These are phyloP conservation scores for Drosophila hamatofila DNA, from an alignment of 2,888 invertebrate genomes.

Conservation along the genomic window DNA sequence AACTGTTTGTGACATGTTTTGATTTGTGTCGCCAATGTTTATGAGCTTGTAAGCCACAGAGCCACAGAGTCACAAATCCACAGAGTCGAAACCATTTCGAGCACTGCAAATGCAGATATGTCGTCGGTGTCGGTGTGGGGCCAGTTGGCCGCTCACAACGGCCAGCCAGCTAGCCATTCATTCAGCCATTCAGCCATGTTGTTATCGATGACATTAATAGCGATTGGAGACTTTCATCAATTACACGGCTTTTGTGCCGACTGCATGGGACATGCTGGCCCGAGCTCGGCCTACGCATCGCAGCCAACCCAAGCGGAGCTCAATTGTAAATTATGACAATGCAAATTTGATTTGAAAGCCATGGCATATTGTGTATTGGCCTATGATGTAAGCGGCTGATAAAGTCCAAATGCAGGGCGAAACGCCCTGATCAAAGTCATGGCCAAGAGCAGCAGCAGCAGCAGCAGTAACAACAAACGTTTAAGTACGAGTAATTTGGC, in stretches of 20 bases:
- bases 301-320: conserved; percentile 20
- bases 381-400: conserved; percentile 72
- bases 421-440: conserved; percentile 70
- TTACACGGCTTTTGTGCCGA: conserved; percentile 59
- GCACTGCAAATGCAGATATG: conserved; percentile 48
- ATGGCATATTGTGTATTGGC: conserved; percentile 50
- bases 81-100: conserved; percentile 12
- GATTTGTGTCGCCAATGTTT: conserved; percentile 79
- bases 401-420: conserved; percentile 42
- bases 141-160: conserved; percentile 23
- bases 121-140: conserved; percentile 23
- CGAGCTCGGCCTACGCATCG: conserved; percentile 69
- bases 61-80: conserved; percentile 31
- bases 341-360: conserved; percentile 76
- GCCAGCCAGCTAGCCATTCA: conserved; percentile 11
- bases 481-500: conserved; percentile 73
- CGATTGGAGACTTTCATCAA: conserved; percentile 80
- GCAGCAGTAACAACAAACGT: conserved; percentile 38
- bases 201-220: conserved; percentile 81
- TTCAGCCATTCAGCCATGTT: conserved; percentile 30
- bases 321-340: conserved; percentile 80
- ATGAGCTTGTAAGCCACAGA: conserved; percentile 67
- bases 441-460: conserved; percentile 34
- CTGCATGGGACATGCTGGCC: conserved; percentile 44
- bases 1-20: conserved; percentile 81